phyloP scores from a whole-genome alignment of 2,797 vertebrate species.

The Petrocephalus sullivani region DNA sequence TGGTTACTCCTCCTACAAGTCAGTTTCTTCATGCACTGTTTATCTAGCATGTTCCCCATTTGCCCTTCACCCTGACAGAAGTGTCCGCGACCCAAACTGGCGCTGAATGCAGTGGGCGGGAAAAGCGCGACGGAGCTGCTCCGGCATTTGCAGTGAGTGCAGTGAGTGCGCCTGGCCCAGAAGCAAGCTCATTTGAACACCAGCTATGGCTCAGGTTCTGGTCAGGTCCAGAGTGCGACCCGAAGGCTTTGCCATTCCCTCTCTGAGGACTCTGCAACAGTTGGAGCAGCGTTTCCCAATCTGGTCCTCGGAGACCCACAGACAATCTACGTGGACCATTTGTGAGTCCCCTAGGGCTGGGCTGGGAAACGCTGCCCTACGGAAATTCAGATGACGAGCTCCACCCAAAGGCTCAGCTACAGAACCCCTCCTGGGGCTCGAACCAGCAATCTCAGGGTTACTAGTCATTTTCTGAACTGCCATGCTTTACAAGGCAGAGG shows the following conservation, averaged over 20 bases:
- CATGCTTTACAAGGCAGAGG: neutral
- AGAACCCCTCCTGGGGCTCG: neutral
- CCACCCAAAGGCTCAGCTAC: neutral
- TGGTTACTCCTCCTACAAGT: neutral
- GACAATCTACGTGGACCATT: neutral
- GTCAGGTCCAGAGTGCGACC: neutral
- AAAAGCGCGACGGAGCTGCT: slow-evolving; percentile 88
- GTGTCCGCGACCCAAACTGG: slow-evolving; percentile 74
- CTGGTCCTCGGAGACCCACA: neutral
- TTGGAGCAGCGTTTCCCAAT: neutral
- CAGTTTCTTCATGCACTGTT: neutral
- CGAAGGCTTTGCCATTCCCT: neutral
- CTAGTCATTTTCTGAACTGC: neutral
- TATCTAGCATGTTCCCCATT: neutral
- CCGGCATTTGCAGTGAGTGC: slow-evolving; percentile 84
- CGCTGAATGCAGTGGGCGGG: slow-evolving; percentile 88
- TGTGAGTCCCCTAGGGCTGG: neutral
- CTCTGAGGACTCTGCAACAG: neutral
- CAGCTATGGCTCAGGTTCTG: neutral
- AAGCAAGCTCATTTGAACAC: neutral
- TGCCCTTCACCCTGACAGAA: slow-evolving; percentile 49
- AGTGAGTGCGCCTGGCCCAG: slow-evolving; percentile 62
- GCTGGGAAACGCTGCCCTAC: neutral
- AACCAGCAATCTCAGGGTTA: neutral
- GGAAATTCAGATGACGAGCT: neutral